Percentiles rank a stretch among this genome's conserved stretches.
Conservation (phyloP, 2,113 vertebrate genomes). For the Pachycephala philippinensis region DNA sequence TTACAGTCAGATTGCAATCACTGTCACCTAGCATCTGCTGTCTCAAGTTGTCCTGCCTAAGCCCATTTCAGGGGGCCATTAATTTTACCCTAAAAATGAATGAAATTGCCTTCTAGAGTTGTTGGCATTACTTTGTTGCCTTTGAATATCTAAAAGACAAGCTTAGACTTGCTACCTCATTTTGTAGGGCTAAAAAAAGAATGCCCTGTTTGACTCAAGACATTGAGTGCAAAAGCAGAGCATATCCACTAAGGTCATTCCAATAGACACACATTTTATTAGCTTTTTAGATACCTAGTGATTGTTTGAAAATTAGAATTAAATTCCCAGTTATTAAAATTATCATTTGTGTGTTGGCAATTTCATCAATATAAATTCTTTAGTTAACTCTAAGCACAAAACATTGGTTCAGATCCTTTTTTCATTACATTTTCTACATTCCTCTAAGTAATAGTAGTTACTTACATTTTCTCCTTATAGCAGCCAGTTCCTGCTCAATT, state of each 20-base stretch:
- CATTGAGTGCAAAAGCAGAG: background rate
- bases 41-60: background rate
- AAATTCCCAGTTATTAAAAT: background rate
- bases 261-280: background rate
- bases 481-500: conserved; percentile 90
- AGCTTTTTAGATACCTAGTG: background rate
- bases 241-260: background rate
- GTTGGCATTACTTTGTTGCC: background rate
- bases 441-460: conserved; percentile 1
- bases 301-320: background rate
- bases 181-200: background rate
- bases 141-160: background rate
- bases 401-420: background rate
- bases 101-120: background rate
- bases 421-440: background rate
- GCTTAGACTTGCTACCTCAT: background rate
- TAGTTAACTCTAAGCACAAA: background rate
- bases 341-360: background rate
- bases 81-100: background rate
- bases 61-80: background rate
- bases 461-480: conserved; percentile 88
- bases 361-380: background rate
- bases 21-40: background rate
- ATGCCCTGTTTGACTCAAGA: background rate
- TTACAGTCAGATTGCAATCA: background rate